phyloP scores from a whole-genome alignment of 2,113 vertebrate genomes.

The Acanthisitta chloris region DNA sequence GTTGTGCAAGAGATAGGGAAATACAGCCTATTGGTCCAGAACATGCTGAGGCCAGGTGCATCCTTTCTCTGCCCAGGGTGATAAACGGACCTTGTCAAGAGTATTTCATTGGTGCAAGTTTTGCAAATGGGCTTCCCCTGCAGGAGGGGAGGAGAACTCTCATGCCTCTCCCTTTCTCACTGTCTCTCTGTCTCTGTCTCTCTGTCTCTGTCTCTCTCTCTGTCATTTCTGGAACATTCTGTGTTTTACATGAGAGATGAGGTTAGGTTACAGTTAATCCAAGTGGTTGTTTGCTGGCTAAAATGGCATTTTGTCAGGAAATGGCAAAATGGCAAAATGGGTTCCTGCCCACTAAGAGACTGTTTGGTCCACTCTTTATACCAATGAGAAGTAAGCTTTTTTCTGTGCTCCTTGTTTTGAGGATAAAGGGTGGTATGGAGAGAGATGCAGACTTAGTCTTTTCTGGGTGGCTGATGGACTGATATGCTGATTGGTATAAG shows the following conservation, averaged over 20 bases:
- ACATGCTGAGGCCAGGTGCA: background rate
- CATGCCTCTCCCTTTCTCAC: rapidly evolving
- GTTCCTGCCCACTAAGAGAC: background rate
- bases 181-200: rapidly evolving
- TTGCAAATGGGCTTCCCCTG: background rate
- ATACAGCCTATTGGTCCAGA: background rate
- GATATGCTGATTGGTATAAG: background rate
- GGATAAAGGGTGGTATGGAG: background rate
- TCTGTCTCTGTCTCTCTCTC: background rate
- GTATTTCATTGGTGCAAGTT: background rate
- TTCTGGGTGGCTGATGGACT: background rate
- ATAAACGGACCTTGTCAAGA: background rate
- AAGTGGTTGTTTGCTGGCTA: background rate
- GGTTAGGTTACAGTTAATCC: background rate
- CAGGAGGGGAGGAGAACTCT: background rate
- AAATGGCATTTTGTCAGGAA: no score
- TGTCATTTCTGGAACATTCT: background rate
- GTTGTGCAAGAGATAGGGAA: background rate
- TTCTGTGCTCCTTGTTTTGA: background rate
- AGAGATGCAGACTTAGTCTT: background rate
- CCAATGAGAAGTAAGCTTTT: background rate
- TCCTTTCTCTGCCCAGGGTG: background rate
- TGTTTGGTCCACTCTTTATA: background rate
- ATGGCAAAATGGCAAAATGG: no score
- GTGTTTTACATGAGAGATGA: background rate